Evolutionary conservation across 2,797 vertebrate species (phyloP).

Genomic region (Tokudaia muenninki): DNA sequence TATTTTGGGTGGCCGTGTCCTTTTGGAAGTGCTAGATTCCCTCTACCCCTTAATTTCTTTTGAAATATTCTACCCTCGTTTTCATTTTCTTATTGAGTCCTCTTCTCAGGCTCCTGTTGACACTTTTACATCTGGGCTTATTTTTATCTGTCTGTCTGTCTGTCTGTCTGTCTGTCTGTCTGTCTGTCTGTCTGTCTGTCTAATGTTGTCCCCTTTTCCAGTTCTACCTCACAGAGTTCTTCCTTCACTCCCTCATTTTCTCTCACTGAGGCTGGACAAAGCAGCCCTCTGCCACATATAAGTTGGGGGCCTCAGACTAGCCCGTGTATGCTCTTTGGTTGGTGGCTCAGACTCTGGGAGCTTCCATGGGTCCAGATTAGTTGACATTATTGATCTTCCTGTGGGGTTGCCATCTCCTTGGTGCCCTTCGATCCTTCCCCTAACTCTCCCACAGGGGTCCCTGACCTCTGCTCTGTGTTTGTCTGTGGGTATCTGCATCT

Average conservation of each 20-base stretch:
- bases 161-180: too few relatives aligned
- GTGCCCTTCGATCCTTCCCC: neutral
- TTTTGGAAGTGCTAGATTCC: neutral
- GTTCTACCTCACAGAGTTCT: neutral
- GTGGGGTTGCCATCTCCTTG: neutral
- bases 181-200: neutral
- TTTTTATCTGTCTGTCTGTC: neutral
- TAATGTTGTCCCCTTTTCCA: neutral
- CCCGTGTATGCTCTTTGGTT: neutral
- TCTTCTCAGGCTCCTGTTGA: neutral
- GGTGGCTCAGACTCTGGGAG: neutral
- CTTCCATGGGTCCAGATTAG: neutral
- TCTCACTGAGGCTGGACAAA: neutral
- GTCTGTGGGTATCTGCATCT: neutral
- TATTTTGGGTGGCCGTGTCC: neutral
- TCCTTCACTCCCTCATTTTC: too few relatives aligned
- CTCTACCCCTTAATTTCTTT: neutral
- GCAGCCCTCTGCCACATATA: neutral
- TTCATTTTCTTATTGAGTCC: neutral
- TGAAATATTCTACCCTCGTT: neutral
- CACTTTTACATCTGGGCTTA: neutral
- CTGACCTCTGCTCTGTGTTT: neutral
- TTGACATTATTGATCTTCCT: neutral
- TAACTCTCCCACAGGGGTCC: neutral
- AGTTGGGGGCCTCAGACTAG: neutral